A percentile compares a stretch with the other conserved stretches of the same genome.
phyloP scores from a whole-genome alignment of 2,888 invertebrate genomes.

The Iphiclides podalirius region DNA sequence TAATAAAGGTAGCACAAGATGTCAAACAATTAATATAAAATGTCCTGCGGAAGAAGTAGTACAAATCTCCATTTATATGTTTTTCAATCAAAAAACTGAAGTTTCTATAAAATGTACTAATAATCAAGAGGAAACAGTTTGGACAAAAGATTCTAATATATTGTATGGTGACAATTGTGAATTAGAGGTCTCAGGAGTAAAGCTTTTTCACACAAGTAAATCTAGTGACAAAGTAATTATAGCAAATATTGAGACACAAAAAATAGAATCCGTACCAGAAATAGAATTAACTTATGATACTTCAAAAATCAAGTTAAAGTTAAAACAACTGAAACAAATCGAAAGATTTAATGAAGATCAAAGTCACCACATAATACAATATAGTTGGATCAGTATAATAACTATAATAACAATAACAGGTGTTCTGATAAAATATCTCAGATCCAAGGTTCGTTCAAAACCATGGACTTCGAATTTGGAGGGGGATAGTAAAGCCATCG shows the following conservation, averaged over 20 bases:
- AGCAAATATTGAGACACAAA: constrained; percentile 5
- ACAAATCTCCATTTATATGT: constrained; percentile 1
- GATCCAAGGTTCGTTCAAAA: neutral
- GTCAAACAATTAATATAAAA: neutral
- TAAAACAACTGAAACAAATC: no score
- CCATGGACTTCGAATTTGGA: neutral
- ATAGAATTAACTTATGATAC: constrained; percentile 12
- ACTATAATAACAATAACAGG: neutral
- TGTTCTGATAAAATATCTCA: neutral
- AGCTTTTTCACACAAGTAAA: neutral
- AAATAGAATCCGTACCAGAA: no score
- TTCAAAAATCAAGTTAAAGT: no score
- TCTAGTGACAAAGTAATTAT: constrained; percentile 3
- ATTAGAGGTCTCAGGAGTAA: constrained; percentile 1
- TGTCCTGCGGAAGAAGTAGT: constrained; percentile 5
- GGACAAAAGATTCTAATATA: no score
- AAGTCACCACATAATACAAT: no score
- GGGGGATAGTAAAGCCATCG: neutral
- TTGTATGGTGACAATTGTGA: constrained; percentile 4
- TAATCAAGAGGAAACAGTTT: constrained; percentile 1
- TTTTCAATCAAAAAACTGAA: constrained; percentile 4
- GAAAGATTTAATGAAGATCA: no score
- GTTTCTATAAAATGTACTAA: constrained; percentile 1
- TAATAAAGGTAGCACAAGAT: no score
- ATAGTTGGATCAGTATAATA: no score